Conservation (phyloP, 2,797 vertebrate species). For the Anguilla megastoma region DNA sequence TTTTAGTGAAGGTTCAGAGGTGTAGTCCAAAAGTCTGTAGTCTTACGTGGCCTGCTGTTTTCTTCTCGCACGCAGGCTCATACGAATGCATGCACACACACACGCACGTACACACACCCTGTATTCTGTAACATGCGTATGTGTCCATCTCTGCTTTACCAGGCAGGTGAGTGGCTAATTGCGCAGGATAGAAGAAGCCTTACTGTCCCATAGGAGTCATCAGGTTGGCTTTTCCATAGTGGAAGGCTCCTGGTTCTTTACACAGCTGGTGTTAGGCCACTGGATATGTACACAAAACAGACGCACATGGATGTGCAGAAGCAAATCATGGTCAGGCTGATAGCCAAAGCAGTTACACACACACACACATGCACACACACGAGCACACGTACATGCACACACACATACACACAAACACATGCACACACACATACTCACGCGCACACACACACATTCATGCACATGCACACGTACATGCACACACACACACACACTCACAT, state of each 20-base stretch:
- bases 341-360: not conserved
- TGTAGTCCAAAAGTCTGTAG: not conserved
- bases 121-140: not conserved
- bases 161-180: not conserved
- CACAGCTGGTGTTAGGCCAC: not conserved
- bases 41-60: not conserved
- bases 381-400: not conserved
- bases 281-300: not conserved
- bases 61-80: not conserved
- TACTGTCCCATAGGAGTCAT: not conserved
- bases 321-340: too few species aligned
- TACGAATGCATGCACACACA: not conserved
- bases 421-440: conserved; percentile 56
- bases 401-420: conserved; percentile 50
- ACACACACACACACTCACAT: too few species aligned
- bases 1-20: conserved; percentile 5
- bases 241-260: not conserved
- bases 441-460: too few species aligned
- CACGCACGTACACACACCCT: not conserved
- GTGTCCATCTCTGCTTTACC: not conserved
- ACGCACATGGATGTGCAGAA: not conserved
- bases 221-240: not conserved
- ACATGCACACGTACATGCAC: too few species aligned
- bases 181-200: conserved; percentile 13
- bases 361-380: not conserved